A percentile compares a stretch with the other conserved stretches of the same genome.
Evolutionary conservation across 1,140 invertebrate genomes (phyloP).

Genomic region (Atopsyche davidsoni): DNA sequence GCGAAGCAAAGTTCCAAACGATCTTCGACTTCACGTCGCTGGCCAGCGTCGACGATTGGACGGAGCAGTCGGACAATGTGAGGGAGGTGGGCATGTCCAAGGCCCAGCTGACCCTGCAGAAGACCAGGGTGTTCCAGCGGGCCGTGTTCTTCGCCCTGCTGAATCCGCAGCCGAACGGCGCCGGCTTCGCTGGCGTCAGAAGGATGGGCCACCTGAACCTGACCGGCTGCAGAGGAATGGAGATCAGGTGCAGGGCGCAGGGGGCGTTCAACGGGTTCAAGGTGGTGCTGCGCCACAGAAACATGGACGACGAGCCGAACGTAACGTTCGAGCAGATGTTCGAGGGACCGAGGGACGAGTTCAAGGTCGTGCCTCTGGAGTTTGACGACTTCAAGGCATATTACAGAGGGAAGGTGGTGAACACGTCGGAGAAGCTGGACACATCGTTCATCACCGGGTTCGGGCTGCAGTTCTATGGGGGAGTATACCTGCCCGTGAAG

Average conservation of each 20-base stretch:
- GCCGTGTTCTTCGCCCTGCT: slow-evolving; percentile 61
- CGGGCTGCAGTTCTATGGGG: slow-evolving; percentile 62
- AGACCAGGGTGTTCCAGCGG: slow-evolving; percentile 53
- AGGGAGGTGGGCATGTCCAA: slow-evolving; percentile 61
- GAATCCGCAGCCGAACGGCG: slow-evolving; percentile 64
- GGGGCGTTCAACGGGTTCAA: slow-evolving; percentile 55
- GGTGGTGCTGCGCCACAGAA: slow-evolving; percentile 56
- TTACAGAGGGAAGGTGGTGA: slow-evolving; percentile 52
- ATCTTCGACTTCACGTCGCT: slow-evolving; percentile 23
- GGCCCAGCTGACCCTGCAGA: slow-evolving; percentile 53
- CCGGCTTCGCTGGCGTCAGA: slow-evolving; percentile 60
- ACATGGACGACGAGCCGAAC: slow-evolving; percentile 48
- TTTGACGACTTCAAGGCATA: slow-evolving; percentile 58
- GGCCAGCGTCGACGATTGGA: slow-evolving; percentile 42
- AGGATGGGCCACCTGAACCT: slow-evolving; percentile 46
- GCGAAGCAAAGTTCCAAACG: not conserved
- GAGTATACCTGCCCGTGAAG: slow-evolving; percentile 60
- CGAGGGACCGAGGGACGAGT: slow-evolving; percentile 48
- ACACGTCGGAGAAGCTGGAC: slow-evolving; percentile 53
- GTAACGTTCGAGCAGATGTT: slow-evolving; percentile 63
- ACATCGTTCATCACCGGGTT: slow-evolving; percentile 55
- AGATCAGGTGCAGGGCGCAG: slow-evolving; percentile 53
- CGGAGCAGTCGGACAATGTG: slow-evolving; percentile 60
- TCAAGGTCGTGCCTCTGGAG: slow-evolving; percentile 46
- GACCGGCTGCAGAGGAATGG: slow-evolving; percentile 44